phyloP scores from a whole-genome alignment of 2,113 vertebrate genomes.

The Peucedramus taeniatus region DNA sequence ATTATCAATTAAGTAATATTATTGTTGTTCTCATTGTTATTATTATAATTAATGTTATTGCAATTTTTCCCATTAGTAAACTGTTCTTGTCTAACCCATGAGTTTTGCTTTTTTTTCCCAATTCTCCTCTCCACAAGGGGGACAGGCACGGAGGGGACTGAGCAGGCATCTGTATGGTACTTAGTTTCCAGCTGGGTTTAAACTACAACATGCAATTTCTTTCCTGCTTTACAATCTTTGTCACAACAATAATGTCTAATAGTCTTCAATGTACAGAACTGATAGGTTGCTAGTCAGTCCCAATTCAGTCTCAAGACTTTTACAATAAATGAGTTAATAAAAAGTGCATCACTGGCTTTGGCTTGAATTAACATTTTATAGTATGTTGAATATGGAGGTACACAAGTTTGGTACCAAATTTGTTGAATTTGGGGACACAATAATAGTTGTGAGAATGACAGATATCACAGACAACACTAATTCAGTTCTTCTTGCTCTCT shows the following conservation, averaged over 20 bases:
- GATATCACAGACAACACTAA: background rate
- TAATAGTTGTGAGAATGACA: background rate
- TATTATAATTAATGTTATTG: background rate
- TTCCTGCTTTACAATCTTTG: background rate
- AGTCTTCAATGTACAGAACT: background rate
- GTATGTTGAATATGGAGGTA: background rate
- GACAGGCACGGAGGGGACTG: background rate
- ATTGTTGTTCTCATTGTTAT: background rate
- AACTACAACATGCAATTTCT: background rate
- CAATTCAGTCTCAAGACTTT: background rate
- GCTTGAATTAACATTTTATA: background rate
- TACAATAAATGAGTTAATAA: background rate
- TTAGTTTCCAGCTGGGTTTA: background rate
- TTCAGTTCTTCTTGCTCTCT: background rate
- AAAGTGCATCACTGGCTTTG: background rate
- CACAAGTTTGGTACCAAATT: background rate
- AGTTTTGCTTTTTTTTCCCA: background rate
- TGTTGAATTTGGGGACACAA: background rate
- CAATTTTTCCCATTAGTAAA: background rate
- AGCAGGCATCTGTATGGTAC: accelerated
- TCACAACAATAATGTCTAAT: background rate
- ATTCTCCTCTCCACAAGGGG: background rate
- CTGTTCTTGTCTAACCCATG: background rate
- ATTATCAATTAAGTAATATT: background rate
- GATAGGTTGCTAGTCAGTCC: background rate